Conservation (phyloP, 2,797 vertebrate species). For the Pseudochromis fuscus region DNA sequence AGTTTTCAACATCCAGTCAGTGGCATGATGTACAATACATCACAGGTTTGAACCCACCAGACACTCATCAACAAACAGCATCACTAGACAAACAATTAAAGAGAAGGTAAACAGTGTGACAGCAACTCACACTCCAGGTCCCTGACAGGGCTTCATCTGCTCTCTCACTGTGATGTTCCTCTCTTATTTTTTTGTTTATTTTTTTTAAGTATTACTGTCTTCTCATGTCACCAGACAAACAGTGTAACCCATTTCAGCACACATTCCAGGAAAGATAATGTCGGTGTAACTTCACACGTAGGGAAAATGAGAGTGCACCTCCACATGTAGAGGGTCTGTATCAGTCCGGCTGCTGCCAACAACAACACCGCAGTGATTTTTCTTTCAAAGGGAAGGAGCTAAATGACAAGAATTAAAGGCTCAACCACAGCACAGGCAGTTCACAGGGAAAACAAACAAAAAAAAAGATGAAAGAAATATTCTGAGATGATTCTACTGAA, state of each 20-base stretch:
- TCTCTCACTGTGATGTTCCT: conserved; percentile 69
- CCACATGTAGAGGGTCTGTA: conserved; percentile 63
- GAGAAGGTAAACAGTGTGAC: conserved; percentile 80
- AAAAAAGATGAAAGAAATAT: conserved; percentile 43
- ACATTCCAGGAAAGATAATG: conserved; percentile 73
- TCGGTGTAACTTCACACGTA: conserved; percentile 69
- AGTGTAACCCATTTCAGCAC: conserved; percentile 78
- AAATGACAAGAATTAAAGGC: conserved; percentile 70
- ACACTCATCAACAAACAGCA: conserved; percentile 89
- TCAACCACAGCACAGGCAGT: conserved; percentile 82
- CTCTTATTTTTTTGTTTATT: too few relatives aligned
- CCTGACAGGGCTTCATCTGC: conserved; percentile 70
- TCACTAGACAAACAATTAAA: conserved; percentile 86
- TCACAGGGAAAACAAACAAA: conserved; percentile 53
- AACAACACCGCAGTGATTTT: conserved; percentile 71
- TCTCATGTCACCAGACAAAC: conserved; percentile 71
- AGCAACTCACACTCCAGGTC: conserved; percentile 76
- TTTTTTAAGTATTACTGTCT: conserved; percentile 65
- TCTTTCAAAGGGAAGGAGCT: conserved; percentile 51
- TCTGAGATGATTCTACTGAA: conserved; percentile 69
- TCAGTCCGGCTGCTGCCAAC: conserved; percentile 61
- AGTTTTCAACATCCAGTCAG: conserved; percentile 91
- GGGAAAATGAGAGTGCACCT: conserved; percentile 71
- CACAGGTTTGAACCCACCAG: conserved; percentile 90
- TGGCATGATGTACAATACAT: conserved; percentile 88